Conservation (phyloP, 1,140 invertebrate genomes). For the Zeugodacus cucurbitae region DNA sequence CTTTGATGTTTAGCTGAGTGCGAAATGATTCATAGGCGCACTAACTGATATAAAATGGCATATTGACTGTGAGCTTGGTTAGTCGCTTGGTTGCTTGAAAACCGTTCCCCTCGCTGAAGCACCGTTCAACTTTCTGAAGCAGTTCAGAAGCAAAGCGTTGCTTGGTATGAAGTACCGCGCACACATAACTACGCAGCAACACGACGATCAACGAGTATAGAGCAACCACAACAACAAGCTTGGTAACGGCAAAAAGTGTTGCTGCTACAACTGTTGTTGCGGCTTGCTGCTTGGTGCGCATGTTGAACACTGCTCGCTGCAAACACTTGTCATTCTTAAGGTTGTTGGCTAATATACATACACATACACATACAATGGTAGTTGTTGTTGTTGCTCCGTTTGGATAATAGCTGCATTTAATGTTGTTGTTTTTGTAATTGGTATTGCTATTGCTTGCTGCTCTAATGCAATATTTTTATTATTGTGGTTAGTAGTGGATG, state of each 20-base stretch:
- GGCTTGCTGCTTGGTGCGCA: neutral
- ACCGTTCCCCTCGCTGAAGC: neutral
- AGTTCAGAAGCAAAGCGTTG: neutral
- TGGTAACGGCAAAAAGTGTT: neutral
- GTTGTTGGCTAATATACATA: neutral
- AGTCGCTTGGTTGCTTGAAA: neutral
- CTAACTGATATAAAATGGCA: neutral
- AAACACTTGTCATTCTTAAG: constrained; percentile 19
- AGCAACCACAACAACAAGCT: neutral
- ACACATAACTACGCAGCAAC: neutral
- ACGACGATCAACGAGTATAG: neutral
- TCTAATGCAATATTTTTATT: neutral
- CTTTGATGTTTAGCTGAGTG: neutral
- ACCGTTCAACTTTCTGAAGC: neutral
- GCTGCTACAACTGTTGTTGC: neutral
- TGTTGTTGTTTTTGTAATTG: neutral
- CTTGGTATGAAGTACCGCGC: neutral
- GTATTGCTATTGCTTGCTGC: neutral
- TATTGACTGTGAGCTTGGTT: neutral
- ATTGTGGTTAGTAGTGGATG: neutral
- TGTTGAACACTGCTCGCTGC: neutral
- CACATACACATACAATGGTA: neutral
- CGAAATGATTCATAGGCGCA: neutral
- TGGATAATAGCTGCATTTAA: neutral
- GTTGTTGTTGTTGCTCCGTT: neutral